Conservation (phyloP, 2,888 invertebrate species). For the Diarsia mendica region DNA sequence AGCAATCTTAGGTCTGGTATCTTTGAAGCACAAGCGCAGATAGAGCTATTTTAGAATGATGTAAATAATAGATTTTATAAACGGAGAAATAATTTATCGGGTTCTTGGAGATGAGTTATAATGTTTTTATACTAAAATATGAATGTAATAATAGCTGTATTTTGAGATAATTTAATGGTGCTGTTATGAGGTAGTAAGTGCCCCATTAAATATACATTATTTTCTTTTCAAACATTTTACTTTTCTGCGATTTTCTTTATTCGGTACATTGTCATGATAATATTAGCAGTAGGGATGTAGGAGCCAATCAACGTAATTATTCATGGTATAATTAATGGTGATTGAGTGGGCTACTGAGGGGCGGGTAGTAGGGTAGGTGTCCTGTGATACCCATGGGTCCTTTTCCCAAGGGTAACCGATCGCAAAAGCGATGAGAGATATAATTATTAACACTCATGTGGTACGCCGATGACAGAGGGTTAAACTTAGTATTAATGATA, state of each 20-base stretch:
- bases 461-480: not conserved
- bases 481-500: not conserved
- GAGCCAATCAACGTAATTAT: conserved; percentile 48
- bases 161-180: conserved; percentile 43
- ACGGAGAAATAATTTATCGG: conserved; percentile 22
- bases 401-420: conserved; percentile 19
- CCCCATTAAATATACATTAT: conserved; percentile 40
- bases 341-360: conserved; percentile 47
- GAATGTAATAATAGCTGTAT: conserved; percentile 33
- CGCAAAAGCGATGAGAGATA: conserved; percentile 29
- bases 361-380: conserved; percentile 40
- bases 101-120: conserved; percentile 31
- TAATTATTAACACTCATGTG: conserved; percentile 38
- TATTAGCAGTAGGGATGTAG: conserved; percentile 5
- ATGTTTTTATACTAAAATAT: conserved; percentile 42
- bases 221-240: conserved; percentile 10
- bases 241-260: not conserved
- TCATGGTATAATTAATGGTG: conserved; percentile 55
- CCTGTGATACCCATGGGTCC: conserved; percentile 32
- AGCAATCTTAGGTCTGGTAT: conserved; percentile 52
- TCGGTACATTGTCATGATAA: conserved; percentile 8
- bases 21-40: conserved; percentile 27
- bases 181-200: conserved; percentile 43
- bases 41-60: conserved; percentile 35
- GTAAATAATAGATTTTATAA: conserved; percentile 49